phyloP scores from a whole-genome alignment of 2,888 invertebrate species.

The Spisula solida region DNA sequence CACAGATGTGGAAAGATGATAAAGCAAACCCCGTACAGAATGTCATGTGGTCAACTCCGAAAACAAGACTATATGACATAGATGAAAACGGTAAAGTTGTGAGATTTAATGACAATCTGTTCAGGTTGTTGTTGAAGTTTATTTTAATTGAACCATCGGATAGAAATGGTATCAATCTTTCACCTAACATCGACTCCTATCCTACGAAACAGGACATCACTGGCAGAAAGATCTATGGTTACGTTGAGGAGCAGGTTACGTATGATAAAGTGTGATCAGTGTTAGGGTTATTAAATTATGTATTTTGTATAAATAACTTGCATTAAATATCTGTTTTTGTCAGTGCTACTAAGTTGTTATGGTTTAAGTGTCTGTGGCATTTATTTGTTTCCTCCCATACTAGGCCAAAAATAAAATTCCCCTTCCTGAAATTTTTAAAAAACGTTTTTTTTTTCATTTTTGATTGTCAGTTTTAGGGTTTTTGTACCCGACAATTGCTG shows the following conservation, averaged over 20 bases:
- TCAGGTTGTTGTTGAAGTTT: constrained; percentile 92
- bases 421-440: too few species aligned
- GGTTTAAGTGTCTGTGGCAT: too few species aligned
- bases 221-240: background rate
- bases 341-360: background rate
- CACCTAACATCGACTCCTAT: constrained; percentile 9
- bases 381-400: too few species aligned
- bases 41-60: constrained; percentile 93
- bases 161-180: constrained; percentile 85
- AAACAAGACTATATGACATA: constrained; percentile 92
- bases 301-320: background rate
- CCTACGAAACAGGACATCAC: background rate
- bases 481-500: too few species aligned
- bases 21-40: constrained; percentile 92
- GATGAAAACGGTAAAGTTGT: constrained; percentile 89
- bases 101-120: constrained; percentile 94
- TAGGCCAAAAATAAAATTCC: too few species aligned
- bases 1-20: constrained; percentile 90
- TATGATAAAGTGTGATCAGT: background rate
- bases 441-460: too few species aligned
- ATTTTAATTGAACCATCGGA: constrained; percentile 89
- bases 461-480: too few species aligned
- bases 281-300: background rate
- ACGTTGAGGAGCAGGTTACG: background rate
- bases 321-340: background rate